These are phyloP conservation scores for Pseudoips prasinana DNA, from an alignment of 2,888 invertebrate genomes.

Conservation along the genomic window DNA sequence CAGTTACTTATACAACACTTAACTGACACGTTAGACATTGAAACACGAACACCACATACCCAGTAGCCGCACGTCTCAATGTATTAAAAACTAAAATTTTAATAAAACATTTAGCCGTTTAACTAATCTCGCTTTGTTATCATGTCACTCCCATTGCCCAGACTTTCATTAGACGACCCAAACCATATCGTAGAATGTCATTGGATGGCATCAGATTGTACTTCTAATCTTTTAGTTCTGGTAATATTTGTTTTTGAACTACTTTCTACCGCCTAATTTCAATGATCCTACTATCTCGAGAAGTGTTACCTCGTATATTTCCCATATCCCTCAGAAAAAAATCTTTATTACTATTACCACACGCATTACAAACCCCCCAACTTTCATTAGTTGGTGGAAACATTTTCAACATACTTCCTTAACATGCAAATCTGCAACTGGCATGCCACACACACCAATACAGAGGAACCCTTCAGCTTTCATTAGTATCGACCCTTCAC, in stretches of 20 bases:
- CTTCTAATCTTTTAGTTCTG: slow-evolving; percentile 3
- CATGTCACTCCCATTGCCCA: slow-evolving; percentile 24
- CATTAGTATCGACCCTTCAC: slow-evolving; percentile 26
- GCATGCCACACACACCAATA: neutral
- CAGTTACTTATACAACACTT: too few species aligned
- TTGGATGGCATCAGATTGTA: slow-evolving; percentile 59
- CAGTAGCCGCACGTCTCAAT: too few species aligned
- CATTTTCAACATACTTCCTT: too few species aligned
- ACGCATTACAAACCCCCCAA: too few species aligned
- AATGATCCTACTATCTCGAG: neutral
- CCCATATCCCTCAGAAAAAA: too few species aligned
- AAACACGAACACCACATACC: too few species aligned
- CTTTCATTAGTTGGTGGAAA: too few species aligned
- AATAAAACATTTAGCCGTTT: too few species aligned
- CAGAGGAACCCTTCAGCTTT: slow-evolving; percentile 18
- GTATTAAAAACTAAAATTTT: too few species aligned
- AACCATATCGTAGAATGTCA: slow-evolving; percentile 57
- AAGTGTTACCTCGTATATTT: too few species aligned
- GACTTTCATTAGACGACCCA: slow-evolving; percentile 33
- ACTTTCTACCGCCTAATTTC: neutral
- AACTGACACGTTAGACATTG: too few species aligned
- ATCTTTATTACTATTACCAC: too few species aligned
- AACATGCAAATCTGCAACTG: slow-evolving; percentile 10
- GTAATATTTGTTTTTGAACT: neutral
- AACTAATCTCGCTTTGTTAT: slow-evolving; percentile 10